phyloP scores from a whole-genome alignment of 2,888 invertebrate genomes.

The Trichopoda pennipes region DNA sequence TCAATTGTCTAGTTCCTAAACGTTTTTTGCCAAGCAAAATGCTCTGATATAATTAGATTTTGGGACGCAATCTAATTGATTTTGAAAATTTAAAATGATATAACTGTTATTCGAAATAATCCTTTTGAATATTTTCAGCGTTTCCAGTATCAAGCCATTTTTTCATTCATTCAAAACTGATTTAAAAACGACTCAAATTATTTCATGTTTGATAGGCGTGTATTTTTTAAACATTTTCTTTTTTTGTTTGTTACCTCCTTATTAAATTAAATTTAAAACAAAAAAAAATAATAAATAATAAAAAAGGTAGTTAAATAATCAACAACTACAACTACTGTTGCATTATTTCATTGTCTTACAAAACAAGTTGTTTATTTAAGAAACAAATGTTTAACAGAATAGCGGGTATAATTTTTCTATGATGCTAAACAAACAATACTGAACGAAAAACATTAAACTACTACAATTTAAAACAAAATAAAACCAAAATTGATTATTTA shows the following conservation, averaged over 20 bases:
- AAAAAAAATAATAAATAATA: not conserved
- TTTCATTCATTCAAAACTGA: too few relatives aligned
- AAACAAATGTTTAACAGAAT: conserved; percentile 13
- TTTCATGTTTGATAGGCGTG: too few relatives aligned
- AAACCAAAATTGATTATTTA: not conserved
- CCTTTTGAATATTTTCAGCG: too few relatives aligned
- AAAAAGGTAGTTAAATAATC: not conserved
- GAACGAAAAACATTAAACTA: not conserved
- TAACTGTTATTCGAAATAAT: too few relatives aligned
- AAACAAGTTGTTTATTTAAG: conserved; percentile 19
- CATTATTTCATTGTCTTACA: conserved; percentile 1
- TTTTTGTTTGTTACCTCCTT: not conserved
- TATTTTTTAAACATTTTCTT: too few relatives aligned
- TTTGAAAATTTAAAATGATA: too few relatives aligned
- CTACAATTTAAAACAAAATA: not conserved
- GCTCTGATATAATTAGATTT: too few relatives aligned
- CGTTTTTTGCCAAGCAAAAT: too few relatives aligned
- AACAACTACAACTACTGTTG: not conserved
- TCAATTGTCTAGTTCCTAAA: too few relatives aligned
- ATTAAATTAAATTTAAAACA: not conserved
- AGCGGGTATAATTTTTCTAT: not conserved
- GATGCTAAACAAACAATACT: not conserved
- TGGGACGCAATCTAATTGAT: too few relatives aligned
- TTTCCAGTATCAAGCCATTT: too few relatives aligned
- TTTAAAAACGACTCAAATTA: too few relatives aligned